Percentiles rank a stretch among this genome's conserved stretches.
phyloP scores from a whole-genome alignment of 1,140 invertebrate genomes.

The Aphelinus atriplicis region DNA sequence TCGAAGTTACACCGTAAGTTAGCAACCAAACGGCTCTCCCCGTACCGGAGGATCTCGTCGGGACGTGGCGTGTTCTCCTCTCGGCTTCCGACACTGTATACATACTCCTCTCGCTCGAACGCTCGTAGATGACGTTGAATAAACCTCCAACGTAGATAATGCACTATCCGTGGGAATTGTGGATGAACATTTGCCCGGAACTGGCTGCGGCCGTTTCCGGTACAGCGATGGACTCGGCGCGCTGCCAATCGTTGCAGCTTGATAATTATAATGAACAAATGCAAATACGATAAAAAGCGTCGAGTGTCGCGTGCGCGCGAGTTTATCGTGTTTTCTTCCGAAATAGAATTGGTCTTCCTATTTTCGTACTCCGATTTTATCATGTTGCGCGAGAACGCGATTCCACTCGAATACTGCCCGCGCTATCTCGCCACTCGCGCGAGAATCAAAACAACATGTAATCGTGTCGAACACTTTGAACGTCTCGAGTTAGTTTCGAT shows the following conservation, averaged over 20 bases:
- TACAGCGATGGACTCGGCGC: slow-evolving; percentile 43
- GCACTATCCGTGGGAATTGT: slow-evolving; percentile 37
- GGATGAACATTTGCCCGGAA: slow-evolving; percentile 54
- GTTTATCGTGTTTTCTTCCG: slow-evolving; percentile 13
- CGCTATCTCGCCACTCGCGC: background rate
- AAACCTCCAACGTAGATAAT: slow-evolving; percentile 6
- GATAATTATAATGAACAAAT: slow-evolving; percentile 42
- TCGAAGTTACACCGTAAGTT: slow-evolving; percentile 42
- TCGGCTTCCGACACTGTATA: too few relatives aligned
- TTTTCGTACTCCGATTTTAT: slow-evolving; percentile 18
- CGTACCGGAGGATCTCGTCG: too few relatives aligned
- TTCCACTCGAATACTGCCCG: background rate
- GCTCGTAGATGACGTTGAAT: background rate
- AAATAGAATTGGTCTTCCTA: background rate
- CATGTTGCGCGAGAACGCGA: background rate
- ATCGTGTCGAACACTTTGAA: too few relatives aligned
- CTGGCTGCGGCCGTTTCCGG: slow-evolving; percentile 49
- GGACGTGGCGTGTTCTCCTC: too few relatives aligned
- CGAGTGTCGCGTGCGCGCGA: background rate
- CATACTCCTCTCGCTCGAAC: too few relatives aligned
- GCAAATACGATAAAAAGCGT: slow-evolving; percentile 14
- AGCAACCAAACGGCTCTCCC: slow-evolving; percentile 28
- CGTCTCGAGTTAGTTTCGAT: background rate
- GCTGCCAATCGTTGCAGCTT: slow-evolving; percentile 38
- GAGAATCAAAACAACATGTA: background rate